Percentiles rank a stretch among this genome's conserved stretches.
Conservation (phyloP, 2,797 vertebrate species). For the Ptychobarbus kaznakovi region DNA sequence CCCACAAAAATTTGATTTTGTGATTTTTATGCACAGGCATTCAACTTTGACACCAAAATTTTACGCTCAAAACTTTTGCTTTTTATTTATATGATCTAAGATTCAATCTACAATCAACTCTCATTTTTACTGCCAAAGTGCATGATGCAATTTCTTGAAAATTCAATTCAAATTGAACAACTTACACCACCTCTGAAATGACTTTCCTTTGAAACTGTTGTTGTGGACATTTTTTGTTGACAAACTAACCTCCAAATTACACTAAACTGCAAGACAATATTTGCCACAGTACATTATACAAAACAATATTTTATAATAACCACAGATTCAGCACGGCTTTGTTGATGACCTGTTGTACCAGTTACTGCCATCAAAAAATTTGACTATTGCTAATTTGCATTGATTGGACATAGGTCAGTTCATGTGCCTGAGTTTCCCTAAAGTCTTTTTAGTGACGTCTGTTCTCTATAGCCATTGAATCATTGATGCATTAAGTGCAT, state of each 20-base stretch:
- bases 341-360: neutral
- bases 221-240: neutral
- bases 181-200: neutral
- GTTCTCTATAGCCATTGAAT: slow-evolving; percentile 8
- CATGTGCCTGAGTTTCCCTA: neutral
- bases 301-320: neutral
- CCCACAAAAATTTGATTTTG: neutral
- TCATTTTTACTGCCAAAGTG: neutral
- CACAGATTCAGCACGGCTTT: neutral
- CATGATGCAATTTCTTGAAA: neutral
- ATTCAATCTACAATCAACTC: neutral
- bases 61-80: neutral
- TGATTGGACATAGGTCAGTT: neutral
- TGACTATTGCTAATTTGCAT: neutral
- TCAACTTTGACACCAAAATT: too few species aligned
- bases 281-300: neutral
- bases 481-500: slow-evolving; percentile 2
- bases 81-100: neutral
- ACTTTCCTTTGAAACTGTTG: neutral
- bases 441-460: neutral
- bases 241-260: neutral
- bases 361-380: neutral
- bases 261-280: neutral
- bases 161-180: neutral
- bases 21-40: neutral